phyloP scores from a whole-genome alignment of 2,113 vertebrate genomes.

The Raja brachyura region DNA sequence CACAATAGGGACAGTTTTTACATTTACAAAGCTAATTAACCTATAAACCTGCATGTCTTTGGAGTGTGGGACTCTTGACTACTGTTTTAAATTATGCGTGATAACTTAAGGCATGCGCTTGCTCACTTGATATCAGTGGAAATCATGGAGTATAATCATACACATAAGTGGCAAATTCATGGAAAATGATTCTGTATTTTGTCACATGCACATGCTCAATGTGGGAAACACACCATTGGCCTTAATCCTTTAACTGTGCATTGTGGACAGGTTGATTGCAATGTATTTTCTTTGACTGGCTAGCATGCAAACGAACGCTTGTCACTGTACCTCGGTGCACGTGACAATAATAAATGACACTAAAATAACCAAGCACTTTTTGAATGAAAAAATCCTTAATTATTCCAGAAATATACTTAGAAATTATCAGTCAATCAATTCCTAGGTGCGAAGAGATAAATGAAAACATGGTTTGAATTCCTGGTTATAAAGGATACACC shows the following conservation, averaged over 20 bases:
- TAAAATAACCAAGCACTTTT: too few relatives aligned
- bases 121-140: background rate
- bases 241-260: too few relatives aligned
- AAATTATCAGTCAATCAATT: background rate
- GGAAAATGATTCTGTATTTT: background rate
- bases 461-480: background rate
- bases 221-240: background rate
- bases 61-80: too few relatives aligned
- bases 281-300: too few relatives aligned
- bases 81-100: background rate
- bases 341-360: too few relatives aligned
- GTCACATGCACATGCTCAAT: background rate
- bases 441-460: background rate
- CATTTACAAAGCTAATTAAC: too few relatives aligned
- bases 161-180: background rate
- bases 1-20: too few relatives aligned
- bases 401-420: background rate
- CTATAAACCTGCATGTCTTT: too few relatives aligned
- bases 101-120: too few relatives aligned
- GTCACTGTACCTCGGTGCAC: too few relatives aligned
- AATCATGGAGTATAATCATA: background rate
- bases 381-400: background rate
- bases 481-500: background rate
- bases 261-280: too few relatives aligned
- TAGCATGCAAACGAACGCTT: too few relatives aligned